A percentile compares a stretch with the other conserved stretches of the same genome.
These are phyloP conservation scores for Chionomys nivalis DNA, from an alignment of 2,113 vertebrate species.

Conservation along the genomic window DNA sequence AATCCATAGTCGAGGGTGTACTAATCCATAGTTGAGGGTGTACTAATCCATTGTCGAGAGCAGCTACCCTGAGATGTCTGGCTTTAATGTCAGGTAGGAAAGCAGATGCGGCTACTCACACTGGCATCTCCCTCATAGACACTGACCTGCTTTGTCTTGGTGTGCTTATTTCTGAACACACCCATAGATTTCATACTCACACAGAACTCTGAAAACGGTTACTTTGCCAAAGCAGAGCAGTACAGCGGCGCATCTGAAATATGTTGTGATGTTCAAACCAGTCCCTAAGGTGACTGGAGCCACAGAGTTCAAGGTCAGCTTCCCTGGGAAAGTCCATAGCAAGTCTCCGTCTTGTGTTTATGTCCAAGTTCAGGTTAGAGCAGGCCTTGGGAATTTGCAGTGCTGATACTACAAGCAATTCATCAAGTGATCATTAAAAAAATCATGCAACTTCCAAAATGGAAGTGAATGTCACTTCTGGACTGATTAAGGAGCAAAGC, in stretches of 20 bases:
- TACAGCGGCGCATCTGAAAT: background rate
- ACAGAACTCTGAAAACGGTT: background rate
- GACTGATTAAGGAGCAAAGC: background rate
- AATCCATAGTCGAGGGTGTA: background rate
- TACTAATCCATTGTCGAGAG: background rate
- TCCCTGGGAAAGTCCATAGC: background rate
- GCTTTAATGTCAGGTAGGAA: background rate
- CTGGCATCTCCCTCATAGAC: background rate
- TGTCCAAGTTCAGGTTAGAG: background rate
- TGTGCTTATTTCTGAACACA: constrained; percentile 23
- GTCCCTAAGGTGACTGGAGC: background rate
- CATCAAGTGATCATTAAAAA: background rate
- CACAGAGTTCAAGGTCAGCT: background rate
- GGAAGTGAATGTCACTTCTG: background rate
- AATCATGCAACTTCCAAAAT: background rate
- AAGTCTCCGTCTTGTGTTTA: background rate
- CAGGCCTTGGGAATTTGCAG: background rate
- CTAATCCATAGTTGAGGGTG: background rate
- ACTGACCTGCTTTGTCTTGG: background rate
- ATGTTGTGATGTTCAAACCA: background rate
- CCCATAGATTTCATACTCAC: background rate
- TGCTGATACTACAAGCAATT: background rate
- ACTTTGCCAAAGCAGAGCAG: constrained; percentile 31
- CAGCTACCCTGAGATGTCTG: background rate
- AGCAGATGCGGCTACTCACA: background rate